Evolutionary conservation across 2,797 vertebrate species (phyloP).

Genomic region (Coendou prehensilis): DNA sequence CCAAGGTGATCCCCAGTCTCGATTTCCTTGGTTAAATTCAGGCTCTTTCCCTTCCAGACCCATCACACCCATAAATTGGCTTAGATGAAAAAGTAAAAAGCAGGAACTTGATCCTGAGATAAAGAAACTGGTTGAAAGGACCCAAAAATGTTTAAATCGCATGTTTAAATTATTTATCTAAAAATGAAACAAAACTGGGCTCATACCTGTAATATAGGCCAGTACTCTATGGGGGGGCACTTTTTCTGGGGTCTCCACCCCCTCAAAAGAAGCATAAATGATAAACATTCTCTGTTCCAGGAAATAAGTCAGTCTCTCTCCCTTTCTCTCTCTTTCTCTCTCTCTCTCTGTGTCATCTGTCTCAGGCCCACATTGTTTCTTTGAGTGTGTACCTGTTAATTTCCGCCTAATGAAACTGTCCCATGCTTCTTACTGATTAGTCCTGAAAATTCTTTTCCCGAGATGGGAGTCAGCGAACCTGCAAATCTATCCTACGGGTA

Average conservation of each 20-base stretch:
- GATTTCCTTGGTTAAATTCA: neutral
- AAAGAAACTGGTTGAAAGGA: neutral
- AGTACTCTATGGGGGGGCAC: too few relatives aligned
- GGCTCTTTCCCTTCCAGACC: neutral
- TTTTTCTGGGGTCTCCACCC: neutral
- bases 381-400: neutral
- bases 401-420: neutral
- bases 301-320: neutral
- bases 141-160: neutral
- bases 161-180: neutral
- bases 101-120: neutral
- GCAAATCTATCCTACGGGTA: neutral
- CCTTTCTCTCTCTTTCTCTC: too few relatives aligned
- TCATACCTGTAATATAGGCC: neutral
- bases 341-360: too few relatives aligned
- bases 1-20: neutral
- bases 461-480: neutral
- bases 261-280: neutral
- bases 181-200: neutral
- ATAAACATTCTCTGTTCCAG: neutral
- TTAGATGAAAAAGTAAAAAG: neutral
- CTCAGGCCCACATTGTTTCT: neutral
- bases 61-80: neutral
- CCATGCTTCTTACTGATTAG: neutral
- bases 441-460: neutral